A percentile compares a stretch with the other conserved stretches of the same genome.
Evolutionary conservation across 2,113 vertebrate species (phyloP).

Genomic region (Myxocyprinus asiaticus): DNA sequence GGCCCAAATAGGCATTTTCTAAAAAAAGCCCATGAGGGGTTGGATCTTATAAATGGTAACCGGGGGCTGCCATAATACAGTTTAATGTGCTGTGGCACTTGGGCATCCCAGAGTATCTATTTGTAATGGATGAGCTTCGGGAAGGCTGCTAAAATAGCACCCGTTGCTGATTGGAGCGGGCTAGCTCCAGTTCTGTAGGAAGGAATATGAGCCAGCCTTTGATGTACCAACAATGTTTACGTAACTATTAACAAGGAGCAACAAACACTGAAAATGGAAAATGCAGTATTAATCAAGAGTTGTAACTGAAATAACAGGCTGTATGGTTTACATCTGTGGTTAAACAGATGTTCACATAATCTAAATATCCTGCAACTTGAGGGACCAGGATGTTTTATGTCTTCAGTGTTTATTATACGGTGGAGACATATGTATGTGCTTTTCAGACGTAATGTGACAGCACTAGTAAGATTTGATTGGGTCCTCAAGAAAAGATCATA

Average conservation of each 20-base stretch:
- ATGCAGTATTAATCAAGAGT: constrained; percentile 26
- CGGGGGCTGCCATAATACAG: constrained; percentile 57
- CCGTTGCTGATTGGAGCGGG: constrained; percentile 45
- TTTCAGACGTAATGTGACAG: neutral
- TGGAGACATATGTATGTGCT: constrained; percentile 46
- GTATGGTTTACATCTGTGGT: constrained; percentile 43
- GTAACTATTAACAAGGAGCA: neutral
- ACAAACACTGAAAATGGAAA: neutral
- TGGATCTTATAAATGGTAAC: constrained; percentile 60
- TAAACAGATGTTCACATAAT: constrained; percentile 58
- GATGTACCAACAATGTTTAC: constrained; percentile 40
- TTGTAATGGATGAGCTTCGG: constrained; percentile 58
- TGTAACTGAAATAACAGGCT: constrained; percentile 48
- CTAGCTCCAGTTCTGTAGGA: constrained; percentile 26
- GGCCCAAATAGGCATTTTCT: constrained; percentile 29
- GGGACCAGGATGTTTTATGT: constrained; percentile 61
- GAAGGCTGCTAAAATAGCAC: too few relatives aligned
- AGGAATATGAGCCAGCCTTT: constrained; percentile 26
- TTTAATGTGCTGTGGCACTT: constrained; percentile 47
- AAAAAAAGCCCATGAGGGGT: constrained; percentile 48
- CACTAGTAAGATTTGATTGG: neutral
- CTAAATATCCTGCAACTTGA: constrained; percentile 61
- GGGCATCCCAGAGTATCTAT: constrained; percentile 47
- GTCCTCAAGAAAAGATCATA: neutral
- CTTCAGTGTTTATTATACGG: constrained; percentile 55